phyloP scores from a whole-genome alignment of 1,140 invertebrate species.

The Colletes latitarsis region DNA sequence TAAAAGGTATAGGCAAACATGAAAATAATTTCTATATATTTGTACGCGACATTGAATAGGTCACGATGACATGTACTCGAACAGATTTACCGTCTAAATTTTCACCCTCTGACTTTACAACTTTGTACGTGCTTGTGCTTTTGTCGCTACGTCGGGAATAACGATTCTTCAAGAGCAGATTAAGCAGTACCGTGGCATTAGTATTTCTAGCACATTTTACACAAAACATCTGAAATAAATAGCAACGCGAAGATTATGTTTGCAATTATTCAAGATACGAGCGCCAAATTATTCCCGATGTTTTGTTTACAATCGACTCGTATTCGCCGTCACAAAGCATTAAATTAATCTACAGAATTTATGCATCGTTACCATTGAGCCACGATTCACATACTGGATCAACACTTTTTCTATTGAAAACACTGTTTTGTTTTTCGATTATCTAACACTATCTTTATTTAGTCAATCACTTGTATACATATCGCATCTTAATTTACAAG shows the following conservation, averaged over 20 bases:
- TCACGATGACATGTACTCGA: no score
- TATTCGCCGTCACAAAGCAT: no score
- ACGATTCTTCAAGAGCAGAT: constrained; percentile 61
- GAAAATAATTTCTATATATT: no score
- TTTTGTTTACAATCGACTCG: neutral
- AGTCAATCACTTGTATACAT: neutral
- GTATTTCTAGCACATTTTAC: constrained; percentile 70
- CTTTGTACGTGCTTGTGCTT: constrained; percentile 71
- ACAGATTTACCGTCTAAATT: constrained; percentile 70
- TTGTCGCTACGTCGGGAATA: constrained; percentile 76
- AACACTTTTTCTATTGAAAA: neutral
- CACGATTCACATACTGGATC: constrained; percentile 23
- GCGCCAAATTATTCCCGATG: neutral
- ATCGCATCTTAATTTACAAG: neutral
- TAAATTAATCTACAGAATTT: neutral
- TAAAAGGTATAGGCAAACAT: neutral
- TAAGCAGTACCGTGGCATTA: constrained; percentile 60
- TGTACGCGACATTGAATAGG: no score
- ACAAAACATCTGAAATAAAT: constrained; percentile 75
- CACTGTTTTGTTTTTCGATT: neutral
- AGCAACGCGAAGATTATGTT: constrained; percentile 8
- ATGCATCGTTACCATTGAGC: constrained; percentile 1
- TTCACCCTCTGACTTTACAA: constrained; percentile 71
- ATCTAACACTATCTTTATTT: constrained; percentile 4
- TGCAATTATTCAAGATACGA: neutral